Conservation (phyloP, 2,888 invertebrate genomes). For the Melitaea athalia region DNA sequence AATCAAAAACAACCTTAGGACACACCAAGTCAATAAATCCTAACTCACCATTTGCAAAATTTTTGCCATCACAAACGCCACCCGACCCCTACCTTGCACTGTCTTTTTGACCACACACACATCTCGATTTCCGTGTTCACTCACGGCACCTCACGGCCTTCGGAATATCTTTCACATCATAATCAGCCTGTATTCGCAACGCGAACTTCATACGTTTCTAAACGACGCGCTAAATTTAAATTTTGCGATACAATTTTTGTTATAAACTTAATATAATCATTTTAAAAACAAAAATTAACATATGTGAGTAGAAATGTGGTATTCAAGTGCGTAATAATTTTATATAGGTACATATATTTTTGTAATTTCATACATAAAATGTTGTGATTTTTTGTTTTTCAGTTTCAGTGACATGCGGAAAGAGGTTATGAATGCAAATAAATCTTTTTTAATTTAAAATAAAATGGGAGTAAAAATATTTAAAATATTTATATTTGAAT, state of each 20-base stretch:
- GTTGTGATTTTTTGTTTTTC: conserved; percentile 1
- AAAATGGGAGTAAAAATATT: conserved; percentile 14
- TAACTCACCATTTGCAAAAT: conserved; percentile 89
- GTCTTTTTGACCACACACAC: conserved; percentile 85
- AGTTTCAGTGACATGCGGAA: conserved; percentile 39
- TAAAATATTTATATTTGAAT: background rate
- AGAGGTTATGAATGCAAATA: conserved; percentile 67
- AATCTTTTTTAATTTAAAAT: conserved; percentile 3
- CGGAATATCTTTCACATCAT: conserved; percentile 85
- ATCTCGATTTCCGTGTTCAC: conserved; percentile 83
- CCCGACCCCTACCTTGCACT: conserved; percentile 90
- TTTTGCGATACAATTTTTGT: conserved; percentile 49
- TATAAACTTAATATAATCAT: conserved; percentile 9
- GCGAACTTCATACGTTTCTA: conserved; percentile 80
- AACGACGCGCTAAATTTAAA: conserved; percentile 76
- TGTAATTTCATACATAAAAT: background rate
- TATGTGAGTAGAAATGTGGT: background rate
- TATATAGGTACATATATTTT: background rate
- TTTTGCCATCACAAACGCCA: conserved; percentile 91
- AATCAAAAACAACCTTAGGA: conserved; percentile 59
- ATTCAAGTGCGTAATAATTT: background rate
- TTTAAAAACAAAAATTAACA: background rate
- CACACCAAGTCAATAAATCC: conserved; percentile 73
- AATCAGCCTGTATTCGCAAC: conserved; percentile 83
- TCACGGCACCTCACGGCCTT: conserved; percentile 81